phyloP scores from a whole-genome alignment of 2,797 vertebrate genomes.

The Sebastes taczanowskii region DNA sequence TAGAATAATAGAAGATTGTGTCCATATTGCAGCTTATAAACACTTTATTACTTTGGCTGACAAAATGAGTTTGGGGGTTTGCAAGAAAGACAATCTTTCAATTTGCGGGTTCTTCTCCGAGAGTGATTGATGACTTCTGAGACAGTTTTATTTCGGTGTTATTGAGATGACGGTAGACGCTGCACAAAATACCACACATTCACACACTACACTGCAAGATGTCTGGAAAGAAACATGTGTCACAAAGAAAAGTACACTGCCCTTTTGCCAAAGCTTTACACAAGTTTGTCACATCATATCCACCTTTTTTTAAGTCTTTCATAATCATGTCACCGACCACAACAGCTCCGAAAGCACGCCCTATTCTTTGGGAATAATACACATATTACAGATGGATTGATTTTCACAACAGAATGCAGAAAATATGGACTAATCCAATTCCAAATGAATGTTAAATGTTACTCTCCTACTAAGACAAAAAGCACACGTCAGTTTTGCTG shows the following conservation, averaged over 20 bases:
- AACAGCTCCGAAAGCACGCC: background rate
- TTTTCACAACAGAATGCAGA: slow-evolving; percentile 24
- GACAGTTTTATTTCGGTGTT: background rate
- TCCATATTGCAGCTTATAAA: slow-evolving; percentile 15
- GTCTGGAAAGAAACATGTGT: background rate
- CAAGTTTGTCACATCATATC: background rate
- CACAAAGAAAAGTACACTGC: background rate
- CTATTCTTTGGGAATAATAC: background rate
- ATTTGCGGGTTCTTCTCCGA: background rate
- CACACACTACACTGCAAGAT: background rate
- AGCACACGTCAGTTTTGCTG: background rate
- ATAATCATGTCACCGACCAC: background rate
- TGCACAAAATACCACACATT: background rate
- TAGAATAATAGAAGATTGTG: background rate
- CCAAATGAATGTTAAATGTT: slow-evolving; percentile 1
- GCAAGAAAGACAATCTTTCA: background rate
- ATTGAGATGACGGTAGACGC: background rate
- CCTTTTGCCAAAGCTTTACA: background rate
- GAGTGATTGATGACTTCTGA: background rate
- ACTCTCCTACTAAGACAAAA: background rate
- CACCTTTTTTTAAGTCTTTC: background rate
- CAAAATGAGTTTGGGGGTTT: background rate
- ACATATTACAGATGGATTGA: slow-evolving; percentile 12
- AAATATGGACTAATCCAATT: slow-evolving; percentile 13
- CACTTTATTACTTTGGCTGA: background rate